Evolutionary conservation across 2,113 vertebrate species (phyloP).

Genomic region (Dromiciops gliroides): DNA sequence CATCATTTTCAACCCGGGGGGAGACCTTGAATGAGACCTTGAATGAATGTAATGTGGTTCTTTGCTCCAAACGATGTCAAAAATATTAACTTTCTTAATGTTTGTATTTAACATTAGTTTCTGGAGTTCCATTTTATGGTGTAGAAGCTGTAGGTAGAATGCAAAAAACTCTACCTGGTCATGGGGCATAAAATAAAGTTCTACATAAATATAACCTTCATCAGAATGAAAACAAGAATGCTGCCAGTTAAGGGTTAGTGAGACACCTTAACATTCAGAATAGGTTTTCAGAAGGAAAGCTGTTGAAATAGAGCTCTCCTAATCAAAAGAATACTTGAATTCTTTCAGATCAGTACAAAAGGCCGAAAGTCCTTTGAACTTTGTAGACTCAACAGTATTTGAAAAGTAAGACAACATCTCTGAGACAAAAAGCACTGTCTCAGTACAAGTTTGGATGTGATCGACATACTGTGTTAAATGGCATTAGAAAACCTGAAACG

Average conservation of each 20-base stretch:
- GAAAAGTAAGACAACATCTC: slow-evolving; percentile 38
- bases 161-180: slow-evolving; percentile 12
- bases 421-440: background rate
- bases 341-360: slow-evolving; percentile 64
- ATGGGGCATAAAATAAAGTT: background rate
- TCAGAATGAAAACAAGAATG: background rate
- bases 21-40: slow-evolving; percentile 40
- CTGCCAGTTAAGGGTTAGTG: background rate
- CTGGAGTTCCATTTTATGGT: slow-evolving; percentile 13
- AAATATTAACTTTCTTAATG: slow-evolving; percentile 27
- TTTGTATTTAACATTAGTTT: slow-evolving; percentile 47
- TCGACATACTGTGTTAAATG: slow-evolving; percentile 2
- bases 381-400: slow-evolving; percentile 46
- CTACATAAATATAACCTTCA: background rate
- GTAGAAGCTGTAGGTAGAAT: slow-evolving; percentile 7
- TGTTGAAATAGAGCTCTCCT: slow-evolving; percentile 48
- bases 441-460: slow-evolving; percentile 28
- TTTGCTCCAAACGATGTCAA: slow-evolving; percentile 24
- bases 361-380: slow-evolving; percentile 56
- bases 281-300: slow-evolving; percentile 49
- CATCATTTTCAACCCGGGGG: slow-evolving; percentile 15
- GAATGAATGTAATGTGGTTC: slow-evolving; percentile 42
- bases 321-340: slow-evolving; percentile 59
- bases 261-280: background rate
- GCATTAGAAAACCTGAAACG: slow-evolving; percentile 48